These are phyloP conservation scores for Cottoperca gobio DNA, from an alignment of 2,797 vertebrate species.

Conservation along the genomic window DNA sequence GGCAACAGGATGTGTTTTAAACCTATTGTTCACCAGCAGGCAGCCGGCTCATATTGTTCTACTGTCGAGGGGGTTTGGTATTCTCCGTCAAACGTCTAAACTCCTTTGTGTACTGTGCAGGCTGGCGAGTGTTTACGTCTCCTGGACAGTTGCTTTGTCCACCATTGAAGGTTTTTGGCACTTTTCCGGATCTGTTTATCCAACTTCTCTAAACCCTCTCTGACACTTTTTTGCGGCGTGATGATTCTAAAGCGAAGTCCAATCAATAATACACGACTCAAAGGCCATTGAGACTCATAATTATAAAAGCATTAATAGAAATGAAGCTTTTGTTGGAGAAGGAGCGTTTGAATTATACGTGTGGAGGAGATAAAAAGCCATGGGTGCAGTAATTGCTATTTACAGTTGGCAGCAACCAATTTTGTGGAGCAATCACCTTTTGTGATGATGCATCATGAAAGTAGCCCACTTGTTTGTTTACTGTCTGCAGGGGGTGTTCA, in stretches of 20 bases:
- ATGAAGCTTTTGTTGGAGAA: conserved; percentile 12
- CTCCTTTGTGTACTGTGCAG: conserved; percentile 37
- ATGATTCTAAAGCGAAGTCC: conserved; percentile 2
- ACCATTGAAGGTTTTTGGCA: conserved; percentile 6
- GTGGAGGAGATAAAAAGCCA: conserved; percentile 30
- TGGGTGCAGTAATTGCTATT: conserved; percentile 67
- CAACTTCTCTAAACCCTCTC: background rate
- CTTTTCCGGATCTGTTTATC: conserved; percentile 30
- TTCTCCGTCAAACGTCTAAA: conserved; percentile 37
- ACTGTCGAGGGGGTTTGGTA: conserved; percentile 29
- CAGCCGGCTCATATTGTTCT: conserved; percentile 57
- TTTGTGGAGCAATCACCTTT: conserved; percentile 59
- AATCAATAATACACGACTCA: conserved; percentile 10
- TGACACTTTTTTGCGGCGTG: background rate
- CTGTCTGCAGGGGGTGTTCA: conserved; percentile 65
- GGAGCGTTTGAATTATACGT: conserved; percentile 40
- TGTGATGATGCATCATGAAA: conserved; percentile 52
- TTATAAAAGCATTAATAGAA: conserved; percentile 26
- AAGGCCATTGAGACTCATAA: background rate
- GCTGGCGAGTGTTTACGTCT: conserved; percentile 45
- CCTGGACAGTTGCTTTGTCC: conserved; percentile 47
- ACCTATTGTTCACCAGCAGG: conserved; percentile 42
- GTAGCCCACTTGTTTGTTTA: conserved; percentile 66
- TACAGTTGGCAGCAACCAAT: conserved; percentile 52
- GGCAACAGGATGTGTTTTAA: conserved; percentile 38